These are phyloP conservation scores for Drosophila azteca DNA, from an alignment of 1,140 invertebrate species.

Conservation along the genomic window DNA sequence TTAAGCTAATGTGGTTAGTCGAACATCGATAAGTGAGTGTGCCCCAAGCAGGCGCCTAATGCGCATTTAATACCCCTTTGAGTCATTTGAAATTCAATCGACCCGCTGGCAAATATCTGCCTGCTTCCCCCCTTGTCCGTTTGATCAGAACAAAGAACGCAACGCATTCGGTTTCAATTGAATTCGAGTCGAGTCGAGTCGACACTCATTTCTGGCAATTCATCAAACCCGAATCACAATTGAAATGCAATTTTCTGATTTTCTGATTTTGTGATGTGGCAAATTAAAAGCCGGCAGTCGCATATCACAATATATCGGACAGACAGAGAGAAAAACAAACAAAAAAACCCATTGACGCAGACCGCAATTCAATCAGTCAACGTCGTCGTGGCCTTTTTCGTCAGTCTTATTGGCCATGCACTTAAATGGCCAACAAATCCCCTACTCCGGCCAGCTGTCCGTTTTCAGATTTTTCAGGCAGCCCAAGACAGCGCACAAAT, in stretches of 20 bases:
- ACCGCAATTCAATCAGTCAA: slow-evolving; percentile 66
- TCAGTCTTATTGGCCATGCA: slow-evolving; percentile 51
- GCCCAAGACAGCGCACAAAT: slow-evolving; percentile 10
- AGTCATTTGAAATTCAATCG: slow-evolving; percentile 64
- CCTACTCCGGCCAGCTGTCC: background rate
- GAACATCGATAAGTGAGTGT: slow-evolving; percentile 71
- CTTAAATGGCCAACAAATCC: slow-evolving; percentile 32
- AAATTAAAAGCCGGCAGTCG: slow-evolving; percentile 45
- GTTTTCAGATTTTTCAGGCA: too few relatives aligned
- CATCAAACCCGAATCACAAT: slow-evolving; percentile 68
- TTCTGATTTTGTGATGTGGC: slow-evolving; percentile 61
- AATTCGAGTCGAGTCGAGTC: background rate
- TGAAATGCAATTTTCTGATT: slow-evolving; percentile 63
- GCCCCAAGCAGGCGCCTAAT: slow-evolving; percentile 58
- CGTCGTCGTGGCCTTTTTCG: slow-evolving; percentile 47
- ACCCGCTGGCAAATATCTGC: slow-evolving; percentile 42
- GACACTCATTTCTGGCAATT: slow-evolving; percentile 44
- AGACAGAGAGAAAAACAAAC: background rate
- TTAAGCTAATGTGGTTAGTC: slow-evolving; percentile 75
- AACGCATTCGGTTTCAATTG: slow-evolving; percentile 7
- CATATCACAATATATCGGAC: background rate
- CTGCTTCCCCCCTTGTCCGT: background rate
- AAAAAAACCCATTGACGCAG: slow-evolving; percentile 31
- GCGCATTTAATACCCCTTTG: slow-evolving; percentile 68
- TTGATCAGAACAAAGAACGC: slow-evolving; percentile 6